These are phyloP conservation scores for Albula goreensis DNA, from an alignment of 2,113 vertebrate genomes.

Conservation along the genomic window DNA sequence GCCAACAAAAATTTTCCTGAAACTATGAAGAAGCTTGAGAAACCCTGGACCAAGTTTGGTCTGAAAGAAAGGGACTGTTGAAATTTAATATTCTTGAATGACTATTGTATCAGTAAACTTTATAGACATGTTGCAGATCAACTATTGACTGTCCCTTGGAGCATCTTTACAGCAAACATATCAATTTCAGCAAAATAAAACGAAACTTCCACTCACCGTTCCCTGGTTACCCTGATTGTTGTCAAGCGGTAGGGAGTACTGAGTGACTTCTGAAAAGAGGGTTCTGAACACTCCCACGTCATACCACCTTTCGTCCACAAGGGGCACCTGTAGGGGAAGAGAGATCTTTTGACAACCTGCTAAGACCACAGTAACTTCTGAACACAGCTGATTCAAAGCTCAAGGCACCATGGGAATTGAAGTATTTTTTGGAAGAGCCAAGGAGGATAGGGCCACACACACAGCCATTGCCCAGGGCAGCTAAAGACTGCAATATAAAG, in stretches of 20 bases:
- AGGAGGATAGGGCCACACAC: no score
- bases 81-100: no score
- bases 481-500: no score
- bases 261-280: conserved; percentile 82
- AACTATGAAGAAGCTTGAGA: no score
- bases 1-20: no score
- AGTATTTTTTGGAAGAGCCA: background rate
- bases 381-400: background rate
- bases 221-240: conserved; percentile 60
- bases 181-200: background rate
- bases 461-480: no score
- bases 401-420: background rate
- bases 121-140: no score
- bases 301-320: conserved; percentile 70
- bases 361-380: background rate
- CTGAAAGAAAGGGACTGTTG: no score
- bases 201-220: conserved; percentile 1
- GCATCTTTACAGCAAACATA: no score
- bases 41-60: no score
- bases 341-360: background rate
- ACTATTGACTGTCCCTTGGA: no score
- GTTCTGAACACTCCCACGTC: conserved; percentile 92
- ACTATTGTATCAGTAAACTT: no score
- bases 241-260: conserved; percentile 84
- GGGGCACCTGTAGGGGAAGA: background rate